Evolutionary conservation across 2,113 vertebrate species (phyloP), one percentile per base, ranked within the genome.

Genomic region (Cryptotis parvus): DNA sequence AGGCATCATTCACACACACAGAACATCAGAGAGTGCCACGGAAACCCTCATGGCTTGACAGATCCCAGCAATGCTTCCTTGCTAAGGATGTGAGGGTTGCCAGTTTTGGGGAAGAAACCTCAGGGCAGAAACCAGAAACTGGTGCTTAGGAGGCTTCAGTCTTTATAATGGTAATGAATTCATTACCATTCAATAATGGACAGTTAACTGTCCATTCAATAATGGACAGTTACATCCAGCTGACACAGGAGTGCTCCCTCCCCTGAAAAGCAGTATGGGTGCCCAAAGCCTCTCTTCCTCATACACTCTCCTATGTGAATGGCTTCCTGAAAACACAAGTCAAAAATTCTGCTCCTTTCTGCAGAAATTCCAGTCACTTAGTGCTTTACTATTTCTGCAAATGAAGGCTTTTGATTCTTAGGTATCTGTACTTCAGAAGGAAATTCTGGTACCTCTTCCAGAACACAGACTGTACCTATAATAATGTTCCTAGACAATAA

Each of bases 1-100:
- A 90, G 31, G 88, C 31, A 87, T 87, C 90, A 61, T 93, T 92
- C 83, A 88, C 84, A 61, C 65, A 61, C 65, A 88, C 72, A 66
- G 52, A 87, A 91, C 55, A 80, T 12, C 80, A 55, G 61, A 84
- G 33, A 43, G 80, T 16, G 52, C 82, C 86, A 43, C 0, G 58
- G 79, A 87, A 91, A 76, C 72, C 68, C 65, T 61, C 77, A 35
- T 9, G 77, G 52, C 52, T 7, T n/a, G 52, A 73, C 4, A 33
- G 66, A 69, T 37, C 77, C 74, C 35, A 41, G 29, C 24, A 29
- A 33, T 1, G 1, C n/a, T 73, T 87, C 65, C 58, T 49, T 45
- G 31, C 82, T 4, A 12, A 66, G 78, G 63, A 52, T 1, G n/a
- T 41, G 31, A 68, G 43, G 0, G 11, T 4, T 61, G 41, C 85